phyloP scores from a whole-genome alignment of 2,113 vertebrate genomes.

The Psilopsiagon aurifrons region DNA sequence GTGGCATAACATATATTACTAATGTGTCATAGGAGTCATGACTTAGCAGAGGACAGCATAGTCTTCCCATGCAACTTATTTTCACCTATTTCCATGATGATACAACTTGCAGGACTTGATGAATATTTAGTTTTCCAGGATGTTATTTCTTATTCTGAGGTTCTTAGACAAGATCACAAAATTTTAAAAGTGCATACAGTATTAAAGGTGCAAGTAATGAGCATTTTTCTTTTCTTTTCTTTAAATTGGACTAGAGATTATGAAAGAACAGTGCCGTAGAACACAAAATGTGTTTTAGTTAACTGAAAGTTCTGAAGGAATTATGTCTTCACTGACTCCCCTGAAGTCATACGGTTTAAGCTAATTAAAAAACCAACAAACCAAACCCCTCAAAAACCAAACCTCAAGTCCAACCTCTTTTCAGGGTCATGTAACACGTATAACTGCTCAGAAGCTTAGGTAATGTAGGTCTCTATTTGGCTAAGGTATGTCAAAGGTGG shows the following conservation, averaged over 20 bases:
- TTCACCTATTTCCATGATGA: not conserved
- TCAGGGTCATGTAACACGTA: not conserved
- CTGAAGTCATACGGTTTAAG: not conserved
- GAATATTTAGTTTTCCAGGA: not conserved
- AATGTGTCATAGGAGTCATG: not conserved
- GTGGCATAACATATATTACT: not conserved
- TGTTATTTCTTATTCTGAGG: not conserved
- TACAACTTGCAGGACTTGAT: not conserved
- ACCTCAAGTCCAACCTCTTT: not conserved
- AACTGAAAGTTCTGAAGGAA: not conserved
- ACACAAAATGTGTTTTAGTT: not conserved
- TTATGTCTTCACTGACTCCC: not conserved
- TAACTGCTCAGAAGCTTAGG: not conserved
- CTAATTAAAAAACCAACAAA: not conserved
- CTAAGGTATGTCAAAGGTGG: not conserved
- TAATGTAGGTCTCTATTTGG: not conserved
- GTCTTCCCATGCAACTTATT: not conserved
- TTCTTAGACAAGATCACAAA: not conserved
- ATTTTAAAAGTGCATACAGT: not conserved
- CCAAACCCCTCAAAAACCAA: not conserved
- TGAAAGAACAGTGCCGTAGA: not conserved
- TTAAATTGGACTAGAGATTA: not conserved
- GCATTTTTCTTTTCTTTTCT: not conserved
- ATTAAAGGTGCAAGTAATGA: not conserved
- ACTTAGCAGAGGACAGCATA: not conserved